A percentile compares a stretch with the other conserved stretches of the same genome.
Conservation (phyloP, 2,888 invertebrate genomes). For the Folsomia manolachei region DNA sequence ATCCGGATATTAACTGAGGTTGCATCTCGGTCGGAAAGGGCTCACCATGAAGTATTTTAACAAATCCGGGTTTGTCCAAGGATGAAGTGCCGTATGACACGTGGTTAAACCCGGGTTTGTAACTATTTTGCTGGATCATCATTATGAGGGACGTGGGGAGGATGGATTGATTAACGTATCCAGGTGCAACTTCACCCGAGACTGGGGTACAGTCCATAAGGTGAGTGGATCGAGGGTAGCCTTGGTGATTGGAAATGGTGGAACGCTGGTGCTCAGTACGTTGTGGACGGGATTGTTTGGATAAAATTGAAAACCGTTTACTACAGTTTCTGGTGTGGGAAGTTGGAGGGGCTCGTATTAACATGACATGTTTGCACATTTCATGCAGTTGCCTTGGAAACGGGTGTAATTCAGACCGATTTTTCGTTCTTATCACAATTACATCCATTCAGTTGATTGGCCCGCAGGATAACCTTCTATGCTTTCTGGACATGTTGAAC, state of each 20-base stretch:
- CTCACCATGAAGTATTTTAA: not conserved
- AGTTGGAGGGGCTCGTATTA: too few species aligned
- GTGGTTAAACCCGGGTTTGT: not conserved
- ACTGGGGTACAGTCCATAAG: not conserved
- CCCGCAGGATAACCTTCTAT: too few species aligned
- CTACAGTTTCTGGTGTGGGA: not conserved
- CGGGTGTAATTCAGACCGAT: too few species aligned
- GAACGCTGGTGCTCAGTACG: not conserved
- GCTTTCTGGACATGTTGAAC: too few species aligned
- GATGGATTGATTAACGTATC: not conserved
- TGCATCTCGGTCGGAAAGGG: not conserved
- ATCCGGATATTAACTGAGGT: not conserved
- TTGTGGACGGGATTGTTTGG: not conserved
- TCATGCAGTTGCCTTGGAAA: too few species aligned
- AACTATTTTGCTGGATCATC: not conserved
- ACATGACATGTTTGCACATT: too few species aligned
- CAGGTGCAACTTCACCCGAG: not conserved
- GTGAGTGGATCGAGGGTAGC: not conserved
- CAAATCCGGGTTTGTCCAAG: not conserved
- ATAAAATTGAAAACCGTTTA: not conserved
- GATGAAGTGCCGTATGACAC: not conserved
- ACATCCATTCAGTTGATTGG: too few species aligned
- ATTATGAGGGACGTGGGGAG: not conserved
- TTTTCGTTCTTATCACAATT: too few species aligned
- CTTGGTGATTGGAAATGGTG: not conserved